Evolutionary conservation across 2,113 vertebrate species (phyloP).

Genomic region (Sprattus sprattus): DNA sequence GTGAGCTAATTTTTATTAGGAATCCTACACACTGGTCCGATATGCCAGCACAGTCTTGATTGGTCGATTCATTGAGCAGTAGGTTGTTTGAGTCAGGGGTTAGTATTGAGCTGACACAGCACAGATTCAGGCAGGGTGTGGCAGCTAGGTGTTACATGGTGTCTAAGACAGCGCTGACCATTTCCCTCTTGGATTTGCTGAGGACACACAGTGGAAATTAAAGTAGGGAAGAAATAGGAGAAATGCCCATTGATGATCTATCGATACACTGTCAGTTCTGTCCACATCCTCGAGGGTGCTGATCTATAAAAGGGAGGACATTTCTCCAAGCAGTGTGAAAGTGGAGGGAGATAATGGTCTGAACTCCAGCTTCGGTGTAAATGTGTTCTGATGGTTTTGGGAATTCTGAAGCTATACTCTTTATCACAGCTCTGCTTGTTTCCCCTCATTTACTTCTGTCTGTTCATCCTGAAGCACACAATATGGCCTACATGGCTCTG

Average conservation of each 20-base stretch:
- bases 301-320: background rate
- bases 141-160: background rate
- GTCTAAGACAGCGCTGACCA: background rate
- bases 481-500: background rate
- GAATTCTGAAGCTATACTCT: background rate
- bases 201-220: background rate
- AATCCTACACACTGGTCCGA: background rate
- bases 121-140: background rate
- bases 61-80: conserved; percentile 26
- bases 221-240: background rate
- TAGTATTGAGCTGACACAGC: conserved; percentile 8
- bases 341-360: background rate
- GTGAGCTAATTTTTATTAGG: background rate
- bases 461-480: too few relatives aligned
- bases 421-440: background rate
- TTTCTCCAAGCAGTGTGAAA: background rate
- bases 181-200: background rate
- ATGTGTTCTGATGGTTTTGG: background rate
- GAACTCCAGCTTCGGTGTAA: background rate
- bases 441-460: background rate
- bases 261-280: background rate
- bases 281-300: background rate
- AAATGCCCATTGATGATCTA: background rate
- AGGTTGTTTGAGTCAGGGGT: conserved; percentile 7
- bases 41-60: conserved; percentile 20